Base-by-base conservation (phyloP, 2,113 vertebrate species). In the Anoplopoma fimbria region DNA sequence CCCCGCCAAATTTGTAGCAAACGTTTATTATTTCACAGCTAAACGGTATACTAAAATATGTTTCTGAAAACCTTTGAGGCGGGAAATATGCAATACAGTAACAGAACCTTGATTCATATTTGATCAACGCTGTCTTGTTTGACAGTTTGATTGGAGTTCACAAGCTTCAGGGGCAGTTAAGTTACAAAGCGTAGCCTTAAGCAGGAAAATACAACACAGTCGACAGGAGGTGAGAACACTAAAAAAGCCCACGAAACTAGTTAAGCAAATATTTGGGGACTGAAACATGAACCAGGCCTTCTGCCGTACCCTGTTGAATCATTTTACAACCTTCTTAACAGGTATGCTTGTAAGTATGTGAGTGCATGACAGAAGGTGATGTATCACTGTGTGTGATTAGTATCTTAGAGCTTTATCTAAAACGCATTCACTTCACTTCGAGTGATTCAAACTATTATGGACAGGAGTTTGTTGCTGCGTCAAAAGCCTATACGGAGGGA, bases 221-320 rank as follows among this genome's bases (percentile, higher is more conserved):
- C 57, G 78, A n/a, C 55, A 75, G 47, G n/a, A 60, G 5, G 42
- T 13, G 12, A 69, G 29, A 47, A 19, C 23, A 72, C 15, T 23
- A 57, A 49, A 47, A n/a, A 62, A 40, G 21, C 23, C 5, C 10
- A 36, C 23, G 9, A 72, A 67, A 69, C 27, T 69, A 67, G 51
- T 23, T 45, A 31, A 38, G 53, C 33, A 83, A 80, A 80, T 67
- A 72, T 82, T 75, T 68, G 13, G 40, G 13, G 25, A 60, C 75
- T 79, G 38, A 29, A 68, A 69, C 53, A 7, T 29, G 55, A 61
- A 34, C 51, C 64, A 38, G 27, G 42, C 47, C 67, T 64, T 34
- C 31, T 45, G 69, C 33, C 25, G 25, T 63, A 29, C 68, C 25
- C 25, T 72, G 60, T n/a, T 55, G 13, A 53, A 49, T 49, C 38